phyloP scores from a whole-genome alignment of 2,888 invertebrate species.

The Arctia plantaginis region DNA sequence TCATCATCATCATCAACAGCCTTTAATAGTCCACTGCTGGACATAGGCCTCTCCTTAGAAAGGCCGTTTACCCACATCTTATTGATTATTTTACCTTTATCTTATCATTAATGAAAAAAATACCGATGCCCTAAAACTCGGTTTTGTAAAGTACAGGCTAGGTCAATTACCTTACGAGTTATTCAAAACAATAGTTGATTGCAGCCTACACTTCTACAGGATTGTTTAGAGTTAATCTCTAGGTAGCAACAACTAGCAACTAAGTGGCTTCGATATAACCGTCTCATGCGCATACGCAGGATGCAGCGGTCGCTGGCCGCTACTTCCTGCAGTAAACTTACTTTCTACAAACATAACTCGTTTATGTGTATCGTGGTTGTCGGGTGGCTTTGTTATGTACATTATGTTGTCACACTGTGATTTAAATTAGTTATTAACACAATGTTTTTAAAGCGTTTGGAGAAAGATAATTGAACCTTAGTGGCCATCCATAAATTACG shows the following conservation, averaged over 20 bases:
- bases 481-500: no score
- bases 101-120: not conserved
- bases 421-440: not conserved
- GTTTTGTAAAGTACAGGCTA: not conserved
- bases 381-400: not conserved
- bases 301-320: slow-evolving; percentile 29
- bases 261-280: not conserved
- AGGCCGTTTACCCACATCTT: no score
- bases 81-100: no score
- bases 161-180: not conserved
- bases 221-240: not conserved
- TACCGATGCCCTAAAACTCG: not conserved
- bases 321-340: slow-evolving; percentile 29
- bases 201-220: not conserved
- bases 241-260: not conserved
- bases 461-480: not conserved
- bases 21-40: no score
- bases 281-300: slow-evolving; percentile 18
- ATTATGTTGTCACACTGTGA: not conserved
- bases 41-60: no score
- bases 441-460: not conserved
- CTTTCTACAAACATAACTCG: slow-evolving; percentile 13
- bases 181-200: not conserved
- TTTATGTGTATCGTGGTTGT: slow-evolving; percentile 4
- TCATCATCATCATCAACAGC: no score